Base-by-base conservation (phyloP, 2,797 vertebrate species). In the Lepilemur septentrionalis region DNA sequence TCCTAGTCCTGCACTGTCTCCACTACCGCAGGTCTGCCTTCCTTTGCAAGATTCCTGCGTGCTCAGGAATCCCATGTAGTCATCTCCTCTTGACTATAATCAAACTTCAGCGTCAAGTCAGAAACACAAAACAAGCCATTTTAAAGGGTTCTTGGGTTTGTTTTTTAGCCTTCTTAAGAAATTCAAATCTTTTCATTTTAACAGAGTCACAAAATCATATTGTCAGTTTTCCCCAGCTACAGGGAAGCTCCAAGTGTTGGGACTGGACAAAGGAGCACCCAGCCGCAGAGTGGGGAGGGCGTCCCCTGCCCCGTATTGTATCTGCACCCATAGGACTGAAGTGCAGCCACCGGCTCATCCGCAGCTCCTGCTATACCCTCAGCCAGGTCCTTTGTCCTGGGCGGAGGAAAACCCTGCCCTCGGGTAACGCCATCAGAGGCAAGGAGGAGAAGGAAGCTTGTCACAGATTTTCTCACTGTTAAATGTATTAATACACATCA, bases 141-240 rank as follows among this genome's bases (percentile, higher is more conserved):
- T 92, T 67, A 80, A 96, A 76, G 41, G 52, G 7, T 67, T 94
- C 81, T 82, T 63, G 23, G 46, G 65, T 94, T 75, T 87, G 46
- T 43, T 89, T 73, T 72, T 52, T 28, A 87, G 52, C 69, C 63
- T 70, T 70, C 59, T 86, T 73, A 57, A 67, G 87, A 90, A 86
- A 93, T 79, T 75, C 70, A 55, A 70, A 85, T 43, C 41, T 83
- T 81, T 88, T 11, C 81, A 67, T 91, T 92, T 90, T 79, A 67
- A 63, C 14, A 10, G 52, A 75, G 79, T 78, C 72, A 73, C n/a
- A 55, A 84, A 85, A 59, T 48, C 85, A 85, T 52, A 87, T 65
- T 4, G n/a, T 17, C 38, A 28, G 10, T 8, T 28, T 59, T 38
- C 52, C 78, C 22, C 5, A 30, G n/a, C 22, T 28, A 6, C 4